phyloP scores from a whole-genome alignment of 2,113 vertebrate genomes.

The Melanerpes formicivorus region DNA sequence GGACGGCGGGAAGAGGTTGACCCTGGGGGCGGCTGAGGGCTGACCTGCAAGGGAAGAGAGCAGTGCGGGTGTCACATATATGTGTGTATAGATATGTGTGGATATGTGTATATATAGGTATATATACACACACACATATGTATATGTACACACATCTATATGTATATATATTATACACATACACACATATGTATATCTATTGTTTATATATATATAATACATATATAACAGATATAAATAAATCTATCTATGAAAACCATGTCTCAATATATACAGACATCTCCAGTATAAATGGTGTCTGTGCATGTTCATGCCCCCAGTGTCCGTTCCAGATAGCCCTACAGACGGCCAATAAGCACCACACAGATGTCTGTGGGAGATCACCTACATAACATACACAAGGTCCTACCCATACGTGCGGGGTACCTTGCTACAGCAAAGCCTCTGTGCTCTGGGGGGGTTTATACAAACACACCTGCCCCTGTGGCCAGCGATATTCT shows the following conservation, averaged over 20 bases:
- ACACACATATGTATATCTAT: too few species aligned
- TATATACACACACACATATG: too few species aligned
- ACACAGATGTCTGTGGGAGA: background rate
- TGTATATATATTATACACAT: too few species aligned
- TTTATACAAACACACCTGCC: background rate
- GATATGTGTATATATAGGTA: too few species aligned
- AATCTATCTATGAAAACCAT: too few species aligned
- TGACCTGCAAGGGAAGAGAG: background rate
- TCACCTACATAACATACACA: background rate
- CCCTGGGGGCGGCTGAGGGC: rapidly evolving
- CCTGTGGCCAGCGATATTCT: background rate
- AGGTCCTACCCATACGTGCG: too few species aligned
- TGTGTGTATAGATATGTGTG: too few species aligned
- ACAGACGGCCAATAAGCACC: background rate
- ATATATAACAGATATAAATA: too few species aligned
- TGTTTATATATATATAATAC: too few species aligned
- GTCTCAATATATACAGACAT: background rate
- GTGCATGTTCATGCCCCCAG: too few species aligned
- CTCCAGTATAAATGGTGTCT: background rate
- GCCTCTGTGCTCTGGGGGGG: background rate
- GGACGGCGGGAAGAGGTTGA: background rate
- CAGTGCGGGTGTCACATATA: rapidly evolving
- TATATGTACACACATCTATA: too few species aligned
- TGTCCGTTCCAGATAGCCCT: background rate
- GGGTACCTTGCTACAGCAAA: background rate